Conservation (phyloP, 1,140 invertebrate species). For the Spodoptera frugiperda region DNA sequence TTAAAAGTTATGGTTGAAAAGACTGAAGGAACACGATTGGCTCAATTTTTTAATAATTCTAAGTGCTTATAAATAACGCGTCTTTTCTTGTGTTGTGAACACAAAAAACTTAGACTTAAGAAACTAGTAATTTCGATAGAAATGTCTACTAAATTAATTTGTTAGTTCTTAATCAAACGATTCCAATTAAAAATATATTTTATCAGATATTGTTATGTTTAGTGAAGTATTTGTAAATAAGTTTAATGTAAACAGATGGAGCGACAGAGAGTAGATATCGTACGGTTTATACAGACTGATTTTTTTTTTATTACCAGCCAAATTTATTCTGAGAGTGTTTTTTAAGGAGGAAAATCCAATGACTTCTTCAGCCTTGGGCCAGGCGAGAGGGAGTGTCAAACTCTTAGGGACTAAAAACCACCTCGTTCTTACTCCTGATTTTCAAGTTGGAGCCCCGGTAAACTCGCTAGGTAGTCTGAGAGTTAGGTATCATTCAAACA, state of each 20-base stretch:
- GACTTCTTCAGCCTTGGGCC: too few relatives aligned
- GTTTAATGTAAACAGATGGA: neutral
- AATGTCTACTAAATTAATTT: neutral
- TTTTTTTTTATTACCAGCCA: too few relatives aligned
- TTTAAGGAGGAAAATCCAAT: too few relatives aligned
- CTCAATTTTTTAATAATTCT: slow-evolving; percentile 31
- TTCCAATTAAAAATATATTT: neutral
- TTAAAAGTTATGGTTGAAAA: slow-evolving; percentile 51
- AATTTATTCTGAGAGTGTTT: too few relatives aligned
- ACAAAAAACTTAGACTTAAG: neutral
- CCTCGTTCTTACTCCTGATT: too few relatives aligned
- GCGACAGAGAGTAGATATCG: too few relatives aligned
- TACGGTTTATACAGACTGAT: too few relatives aligned
- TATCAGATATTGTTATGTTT: neutral
- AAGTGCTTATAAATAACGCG: neutral
- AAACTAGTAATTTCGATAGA: neutral
- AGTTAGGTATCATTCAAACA: too few relatives aligned
- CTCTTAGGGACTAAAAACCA: too few relatives aligned
- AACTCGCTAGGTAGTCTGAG: too few relatives aligned
- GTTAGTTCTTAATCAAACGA: neutral
- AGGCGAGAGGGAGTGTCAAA: too few relatives aligned
- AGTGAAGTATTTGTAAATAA: neutral
- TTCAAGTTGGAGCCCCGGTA: too few relatives aligned
- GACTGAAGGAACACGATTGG: slow-evolving; percentile 54
- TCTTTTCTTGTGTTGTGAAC: slow-evolving; percentile 40